These are phyloP conservation scores for Centroberyx gerrardi DNA, from an alignment of 2,797 vertebrate species.

Conservation along the genomic window DNA sequence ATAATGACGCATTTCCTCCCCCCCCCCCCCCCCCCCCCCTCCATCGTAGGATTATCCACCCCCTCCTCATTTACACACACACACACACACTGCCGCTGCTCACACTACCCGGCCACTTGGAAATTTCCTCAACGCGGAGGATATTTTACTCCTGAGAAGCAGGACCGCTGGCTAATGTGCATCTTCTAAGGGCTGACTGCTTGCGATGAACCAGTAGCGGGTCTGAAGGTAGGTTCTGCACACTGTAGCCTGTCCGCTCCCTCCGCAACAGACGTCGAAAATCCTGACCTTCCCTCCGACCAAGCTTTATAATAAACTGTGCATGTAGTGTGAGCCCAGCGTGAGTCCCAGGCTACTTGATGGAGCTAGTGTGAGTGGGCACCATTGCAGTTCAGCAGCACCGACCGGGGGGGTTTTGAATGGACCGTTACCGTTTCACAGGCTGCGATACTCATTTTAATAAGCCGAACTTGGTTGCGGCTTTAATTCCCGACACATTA, in stretches of 20 bases:
- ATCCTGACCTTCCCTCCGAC: conserved; percentile 66
- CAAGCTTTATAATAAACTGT: conserved; percentile 45
- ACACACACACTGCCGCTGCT: conserved; percentile 28
- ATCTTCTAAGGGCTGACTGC: conserved; percentile 66
- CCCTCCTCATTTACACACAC: conserved; percentile 46
- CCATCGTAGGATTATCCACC: conserved; percentile 63
- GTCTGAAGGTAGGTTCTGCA: conserved; percentile 78
- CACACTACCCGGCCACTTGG: conserved; percentile 74
- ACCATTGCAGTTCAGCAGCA: conserved; percentile 10
- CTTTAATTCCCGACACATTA: conserved; percentile 8
- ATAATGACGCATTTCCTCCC: conserved; percentile 86
- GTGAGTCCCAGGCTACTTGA: conserved; percentile 37
- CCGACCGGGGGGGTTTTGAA: not conserved
- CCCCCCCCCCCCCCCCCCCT: conserved; percentile 73
- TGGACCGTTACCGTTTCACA: not conserved
- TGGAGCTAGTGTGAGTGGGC: conserved; percentile 4
- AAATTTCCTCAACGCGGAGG: conserved; percentile 75
- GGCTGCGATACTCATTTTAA: conserved; percentile 44
- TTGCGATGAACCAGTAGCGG: conserved; percentile 79
- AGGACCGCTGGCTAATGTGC: conserved; percentile 70
- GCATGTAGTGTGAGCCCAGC: conserved; percentile 26
- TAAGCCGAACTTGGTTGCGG: conserved; percentile 60
- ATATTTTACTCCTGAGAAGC: conserved; percentile 71
- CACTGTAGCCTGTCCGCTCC: conserved; percentile 50
- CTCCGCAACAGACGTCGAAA: conserved; percentile 36